These are phyloP conservation scores for Ceratoteleas bidentatus DNA, from an alignment of 1,140 invertebrate genomes.

Conservation along the genomic window DNA sequence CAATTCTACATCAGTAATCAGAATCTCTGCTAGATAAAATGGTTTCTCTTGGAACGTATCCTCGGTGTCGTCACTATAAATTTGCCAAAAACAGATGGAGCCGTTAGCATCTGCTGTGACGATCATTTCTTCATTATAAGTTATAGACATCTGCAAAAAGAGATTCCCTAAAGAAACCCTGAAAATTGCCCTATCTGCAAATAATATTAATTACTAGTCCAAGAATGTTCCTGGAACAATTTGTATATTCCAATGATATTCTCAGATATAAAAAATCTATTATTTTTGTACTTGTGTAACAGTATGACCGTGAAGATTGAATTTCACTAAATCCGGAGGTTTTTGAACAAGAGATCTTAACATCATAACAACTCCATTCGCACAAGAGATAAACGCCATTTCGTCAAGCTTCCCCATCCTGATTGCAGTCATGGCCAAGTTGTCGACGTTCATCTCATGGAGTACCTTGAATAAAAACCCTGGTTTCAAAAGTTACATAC, in stretches of 20 bases:
- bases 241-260: too few species aligned
- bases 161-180: neutral
- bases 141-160: conserved; percentile 82
- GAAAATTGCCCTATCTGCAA: too few species aligned
- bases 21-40: conserved; percentile 87
- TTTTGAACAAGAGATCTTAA: conserved; percentile 90
- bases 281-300: conserved; percentile 81
- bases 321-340: conserved; percentile 86
- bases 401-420: too few species aligned
- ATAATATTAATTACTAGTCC: too few species aligned
- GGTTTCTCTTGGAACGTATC: conserved; percentile 86
- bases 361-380: conserved; percentile 87
- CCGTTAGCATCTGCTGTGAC: conserved; percentile 89
- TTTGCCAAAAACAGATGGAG: conserved; percentile 91
- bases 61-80: conserved; percentile 81
- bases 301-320: conserved; percentile 86
- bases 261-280: neutral
- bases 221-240: too few species aligned
- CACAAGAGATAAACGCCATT: conserved; percentile 88
- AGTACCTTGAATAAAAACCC: too few species aligned
- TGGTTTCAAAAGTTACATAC: too few species aligned
- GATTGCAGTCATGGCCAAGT: too few species aligned
- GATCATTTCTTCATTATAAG: conserved; percentile 90
- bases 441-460: too few species aligned
- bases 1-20: conserved; percentile 85